Evolutionary conservation across 2,113 vertebrate genomes (phyloP), one percentile per base, ranked within the genome.

Genomic region (Brachyhypopomus occidentalis): DNA sequence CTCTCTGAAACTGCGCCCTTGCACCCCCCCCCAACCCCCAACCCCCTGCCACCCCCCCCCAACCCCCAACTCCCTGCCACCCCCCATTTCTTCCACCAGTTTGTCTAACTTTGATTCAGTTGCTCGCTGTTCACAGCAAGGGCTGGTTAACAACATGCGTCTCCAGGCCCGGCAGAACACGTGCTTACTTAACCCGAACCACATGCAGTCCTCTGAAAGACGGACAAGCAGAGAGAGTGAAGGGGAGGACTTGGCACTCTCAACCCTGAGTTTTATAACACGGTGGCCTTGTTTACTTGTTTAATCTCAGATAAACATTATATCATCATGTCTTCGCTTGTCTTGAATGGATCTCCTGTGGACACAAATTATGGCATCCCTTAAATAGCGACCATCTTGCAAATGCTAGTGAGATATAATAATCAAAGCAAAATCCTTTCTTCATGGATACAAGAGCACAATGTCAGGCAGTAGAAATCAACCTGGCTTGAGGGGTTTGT

Each of bases 161-260:
- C 87, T 76, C 77, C 67, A 81, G 83, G 70, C 34, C 63, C 23
- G 84, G 90, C 89, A 81, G 25, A 79, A 87, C 86, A 56, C 83
- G 84, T 88, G 90, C 89, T 85, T 79, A 59, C 81, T 81, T 91
- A 91, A 92, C 83, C 45, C 79, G 73, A 91, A 91, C 86, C 91
- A 92, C 85, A 90, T 90, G 89, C 63, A 34, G 66, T 62, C 71
- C 34, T 72, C 27, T 12, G 58, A 55, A 58, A 56, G 59, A 59
- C 55, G 67, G 60, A 63, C 30, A 78, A 23, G 45, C 23, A 83
- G 27, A 72, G 45, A 55, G 27, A 45, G 23, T 77, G 55, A 78
- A 69, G 71, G 27, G 23, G 75, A 41, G 19, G 56, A 36, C 14
- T 70, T 30, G 76, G 60, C 73, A 80, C 62, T 45, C 25, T 38